These are phyloP conservation scores for Pavo muticus DNA, from an alignment of 2,113 vertebrate species.

Conservation along the genomic window DNA sequence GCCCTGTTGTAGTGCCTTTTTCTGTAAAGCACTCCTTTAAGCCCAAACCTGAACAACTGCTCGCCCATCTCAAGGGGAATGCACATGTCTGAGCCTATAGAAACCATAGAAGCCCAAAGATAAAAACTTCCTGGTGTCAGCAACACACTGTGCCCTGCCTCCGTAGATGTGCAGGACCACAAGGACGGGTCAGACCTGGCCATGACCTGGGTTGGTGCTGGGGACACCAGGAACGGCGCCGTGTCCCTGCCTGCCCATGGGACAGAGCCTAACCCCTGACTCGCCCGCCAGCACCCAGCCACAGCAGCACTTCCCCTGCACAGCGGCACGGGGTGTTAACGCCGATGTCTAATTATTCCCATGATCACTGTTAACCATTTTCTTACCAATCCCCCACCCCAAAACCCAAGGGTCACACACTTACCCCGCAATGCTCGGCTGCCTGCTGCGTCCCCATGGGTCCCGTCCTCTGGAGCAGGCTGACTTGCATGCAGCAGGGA, in stretches of 20 bases:
- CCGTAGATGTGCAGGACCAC: accelerated
- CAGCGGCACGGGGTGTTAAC: background rate
- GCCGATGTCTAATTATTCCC: background rate
- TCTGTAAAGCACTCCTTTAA: background rate
- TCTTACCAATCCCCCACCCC: accelerated
- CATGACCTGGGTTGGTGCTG: accelerated
- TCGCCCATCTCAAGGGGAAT: background rate
- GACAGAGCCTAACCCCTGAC: background rate
- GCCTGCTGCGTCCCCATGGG: background rate
- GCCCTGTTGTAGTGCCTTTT: background rate
- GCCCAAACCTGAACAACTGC: background rate
- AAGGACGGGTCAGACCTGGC: accelerated
- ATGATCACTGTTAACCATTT: accelerated
- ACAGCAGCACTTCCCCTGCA: background rate
- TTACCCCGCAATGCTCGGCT: background rate
- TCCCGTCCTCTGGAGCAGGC: background rate
- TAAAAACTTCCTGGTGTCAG: background rate
- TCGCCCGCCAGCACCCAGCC: accelerated
- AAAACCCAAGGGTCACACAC: background rate
- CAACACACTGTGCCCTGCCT: accelerated
- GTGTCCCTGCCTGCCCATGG: accelerated
- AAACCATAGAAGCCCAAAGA: background rate
- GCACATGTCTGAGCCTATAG: accelerated
- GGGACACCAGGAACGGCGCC: background rate
- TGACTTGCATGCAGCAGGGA: background rate